phyloP scores from a whole-genome alignment of 2,888 invertebrate genomes.

The Chalcosyrphus nemorum region DNA sequence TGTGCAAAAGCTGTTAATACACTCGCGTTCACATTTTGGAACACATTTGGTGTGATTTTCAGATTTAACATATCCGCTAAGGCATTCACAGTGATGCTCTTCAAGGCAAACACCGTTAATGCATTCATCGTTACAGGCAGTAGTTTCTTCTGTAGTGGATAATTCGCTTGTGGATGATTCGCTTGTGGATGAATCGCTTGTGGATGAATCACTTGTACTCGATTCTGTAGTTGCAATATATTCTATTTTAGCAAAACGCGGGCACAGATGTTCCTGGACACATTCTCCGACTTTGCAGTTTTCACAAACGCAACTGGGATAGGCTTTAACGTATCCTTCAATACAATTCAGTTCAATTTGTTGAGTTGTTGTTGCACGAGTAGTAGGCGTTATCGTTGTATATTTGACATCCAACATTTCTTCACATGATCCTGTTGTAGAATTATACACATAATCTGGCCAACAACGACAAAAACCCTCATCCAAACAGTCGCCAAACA shows the following conservation, averaged over 20 bases:
- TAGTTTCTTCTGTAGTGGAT: not conserved
- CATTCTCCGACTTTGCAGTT: constrained; percentile 16
- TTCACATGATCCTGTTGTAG: constrained; percentile 9
- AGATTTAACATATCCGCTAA: constrained; percentile 76
- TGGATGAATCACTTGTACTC: not conserved
- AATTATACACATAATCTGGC: constrained; percentile 74
- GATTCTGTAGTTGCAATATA: not conserved
- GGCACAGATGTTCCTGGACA: not conserved
- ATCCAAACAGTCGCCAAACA: constrained; percentile 76
- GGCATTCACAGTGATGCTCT: constrained; percentile 80
- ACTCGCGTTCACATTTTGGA: constrained; percentile 77
- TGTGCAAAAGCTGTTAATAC: constrained; percentile 79
- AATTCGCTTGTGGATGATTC: not conserved
- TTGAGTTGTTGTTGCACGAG: constrained; percentile 74
- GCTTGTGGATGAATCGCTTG: not conserved
- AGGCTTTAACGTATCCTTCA: constrained; percentile 74
- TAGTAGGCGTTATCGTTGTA: not conserved
- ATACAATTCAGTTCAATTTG: no score
- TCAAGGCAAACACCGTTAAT: constrained; percentile 80
- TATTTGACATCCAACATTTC: not conserved
- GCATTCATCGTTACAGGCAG: constrained; percentile 32
- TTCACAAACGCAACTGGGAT: not conserved
- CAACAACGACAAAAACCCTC: constrained; percentile 77
- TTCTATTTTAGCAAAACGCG: not conserved
- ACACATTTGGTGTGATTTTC: constrained; percentile 77